phyloP scores from a whole-genome alignment of 2,888 invertebrate genomes.

The Drosophila melanocephala region DNA sequence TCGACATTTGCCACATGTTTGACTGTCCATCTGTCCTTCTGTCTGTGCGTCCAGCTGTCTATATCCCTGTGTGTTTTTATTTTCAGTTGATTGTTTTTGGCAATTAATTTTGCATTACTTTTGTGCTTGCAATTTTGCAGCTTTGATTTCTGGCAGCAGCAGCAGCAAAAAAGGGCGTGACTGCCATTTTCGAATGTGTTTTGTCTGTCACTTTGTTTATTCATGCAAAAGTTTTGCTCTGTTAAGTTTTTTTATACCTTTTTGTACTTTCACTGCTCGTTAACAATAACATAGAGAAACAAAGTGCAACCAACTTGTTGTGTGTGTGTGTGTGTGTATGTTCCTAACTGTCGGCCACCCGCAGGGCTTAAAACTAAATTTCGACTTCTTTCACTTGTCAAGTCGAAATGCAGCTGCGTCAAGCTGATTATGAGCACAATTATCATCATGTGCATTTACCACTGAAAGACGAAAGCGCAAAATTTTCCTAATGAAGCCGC shows the following conservation, averaged over 20 bases:
- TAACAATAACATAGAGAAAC: constrained; percentile 20
- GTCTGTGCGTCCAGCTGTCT: background rate
- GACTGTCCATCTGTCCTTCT: constrained; percentile 11
- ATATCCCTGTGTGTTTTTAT: constrained; percentile 12
- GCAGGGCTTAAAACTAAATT: constrained; percentile 31
- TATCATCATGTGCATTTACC: constrained; percentile 38
- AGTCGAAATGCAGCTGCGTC: constrained; percentile 57
- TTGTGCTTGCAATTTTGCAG: constrained; percentile 59
- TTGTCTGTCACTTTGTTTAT: constrained; percentile 55
- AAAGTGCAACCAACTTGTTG: constrained; percentile 53
- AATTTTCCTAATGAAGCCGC: constrained; percentile 77
- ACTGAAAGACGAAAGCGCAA: constrained; percentile 64
- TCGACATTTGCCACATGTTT: constrained; percentile 50
- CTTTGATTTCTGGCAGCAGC: constrained; percentile 68
- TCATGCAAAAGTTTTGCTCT: constrained; percentile 62
- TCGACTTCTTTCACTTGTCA: constrained; percentile 62
- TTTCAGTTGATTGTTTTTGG: constrained; percentile 62
- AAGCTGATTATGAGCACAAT: constrained; percentile 53
- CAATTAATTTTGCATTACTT: constrained; percentile 76
- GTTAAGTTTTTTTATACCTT: constrained; percentile 23
- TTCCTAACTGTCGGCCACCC: constrained; percentile 47
- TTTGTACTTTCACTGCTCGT: constrained; percentile 66
- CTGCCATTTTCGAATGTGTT: constrained; percentile 33
- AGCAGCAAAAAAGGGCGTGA: constrained; percentile 61
- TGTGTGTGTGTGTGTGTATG: constrained; percentile 31